Percentiles rank a stretch among this genome's conserved stretches.
Evolutionary conservation across 2,797 vertebrate species (phyloP).

Genomic region (Takifugu ocellatus): DNA sequence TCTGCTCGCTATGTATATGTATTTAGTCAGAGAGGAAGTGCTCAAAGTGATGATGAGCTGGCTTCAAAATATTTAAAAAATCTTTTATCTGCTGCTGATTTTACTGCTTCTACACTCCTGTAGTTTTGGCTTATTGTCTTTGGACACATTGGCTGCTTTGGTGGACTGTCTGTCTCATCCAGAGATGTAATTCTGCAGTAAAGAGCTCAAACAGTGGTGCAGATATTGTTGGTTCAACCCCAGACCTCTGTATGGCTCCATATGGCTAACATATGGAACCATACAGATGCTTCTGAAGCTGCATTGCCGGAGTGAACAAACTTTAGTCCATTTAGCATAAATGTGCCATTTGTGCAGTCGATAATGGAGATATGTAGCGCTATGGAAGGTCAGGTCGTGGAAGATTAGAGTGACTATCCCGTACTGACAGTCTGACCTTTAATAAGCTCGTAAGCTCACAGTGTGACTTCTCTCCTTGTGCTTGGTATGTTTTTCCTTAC

Average conservation of each 20-base stretch:
- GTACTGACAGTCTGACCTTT: slow-evolving; percentile 73
- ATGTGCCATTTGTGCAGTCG: slow-evolving; percentile 24
- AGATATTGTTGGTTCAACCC: too few species aligned
- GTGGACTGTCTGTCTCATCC: too few species aligned
- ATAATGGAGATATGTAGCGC: slow-evolving; percentile 63
- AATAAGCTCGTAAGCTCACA: slow-evolving; percentile 49
- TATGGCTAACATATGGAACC: too few species aligned
- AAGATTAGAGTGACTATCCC: slow-evolving; percentile 58
- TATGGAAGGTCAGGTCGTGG: slow-evolving; percentile 62
- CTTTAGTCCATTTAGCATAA: too few species aligned
- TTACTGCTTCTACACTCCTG: too few species aligned
- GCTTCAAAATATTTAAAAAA: slow-evolving; percentile 57
- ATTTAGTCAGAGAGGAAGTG: slow-evolving; percentile 2
- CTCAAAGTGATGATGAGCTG: slow-evolving; percentile 44
- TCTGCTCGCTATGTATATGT: slow-evolving; percentile 19
- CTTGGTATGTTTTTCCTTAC: slow-evolving; percentile 21
- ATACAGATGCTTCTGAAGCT: too few species aligned
- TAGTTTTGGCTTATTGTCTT: too few species aligned
- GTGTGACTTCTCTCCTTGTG: slow-evolving; percentile 38
- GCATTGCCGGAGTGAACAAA: too few species aligned
- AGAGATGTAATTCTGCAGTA: too few species aligned
- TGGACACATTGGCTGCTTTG: too few species aligned
- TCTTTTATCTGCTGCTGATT: neutral
- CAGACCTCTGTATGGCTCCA: too few species aligned
- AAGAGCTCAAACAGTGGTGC: too few species aligned